Evolutionary conservation across 2,113 vertebrate genomes (phyloP).

Genomic region (Desmodus rotundus): DNA sequence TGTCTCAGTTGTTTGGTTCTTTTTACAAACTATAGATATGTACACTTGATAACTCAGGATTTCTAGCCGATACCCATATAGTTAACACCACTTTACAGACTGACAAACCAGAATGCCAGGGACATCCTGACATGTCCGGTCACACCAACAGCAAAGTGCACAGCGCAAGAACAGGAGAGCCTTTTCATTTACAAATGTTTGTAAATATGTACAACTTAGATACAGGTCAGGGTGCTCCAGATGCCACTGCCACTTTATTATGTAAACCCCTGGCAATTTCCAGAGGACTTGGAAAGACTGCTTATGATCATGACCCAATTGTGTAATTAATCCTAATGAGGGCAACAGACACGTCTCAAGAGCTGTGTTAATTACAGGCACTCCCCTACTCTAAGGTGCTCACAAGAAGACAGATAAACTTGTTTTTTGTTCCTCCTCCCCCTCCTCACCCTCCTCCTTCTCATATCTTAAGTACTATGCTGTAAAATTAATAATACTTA

Average conservation of each 20-base stretch:
- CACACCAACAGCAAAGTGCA: constrained; percentile 88
- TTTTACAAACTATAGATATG: constrained; percentile 85
- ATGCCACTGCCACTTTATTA: constrained; percentile 82
- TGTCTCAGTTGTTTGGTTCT: constrained; percentile 69
- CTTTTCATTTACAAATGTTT: constrained; percentile 86
- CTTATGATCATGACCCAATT: constrained; percentile 78
- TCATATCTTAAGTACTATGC: not conserved
- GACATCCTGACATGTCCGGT: constrained; percentile 89
- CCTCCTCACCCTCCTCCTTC: constrained; percentile 66
- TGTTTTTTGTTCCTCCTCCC: constrained; percentile 85
- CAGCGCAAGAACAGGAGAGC: constrained; percentile 87
- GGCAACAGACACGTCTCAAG: constrained; percentile 50
- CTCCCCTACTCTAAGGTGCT: constrained; percentile 88
- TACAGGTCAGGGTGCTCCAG: constrained; percentile 83
- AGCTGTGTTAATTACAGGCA: constrained; percentile 79
- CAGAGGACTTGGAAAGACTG: constrained; percentile 83
- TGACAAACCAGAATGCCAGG: constrained; percentile 81
- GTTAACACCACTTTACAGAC: constrained; percentile 87
- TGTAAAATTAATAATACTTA: not conserved
- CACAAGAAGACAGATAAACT: constrained; percentile 83
- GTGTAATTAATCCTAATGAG: constrained; percentile 84
- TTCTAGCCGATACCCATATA: constrained; percentile 82
- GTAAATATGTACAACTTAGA: constrained; percentile 88
- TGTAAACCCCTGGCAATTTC: constrained; percentile 83
- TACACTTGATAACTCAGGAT: constrained; percentile 86